Percentiles rank a stretch among this genome's conserved stretches.
phyloP scores from a whole-genome alignment of 2,888 invertebrate species.

The Conus canariensis region DNA sequence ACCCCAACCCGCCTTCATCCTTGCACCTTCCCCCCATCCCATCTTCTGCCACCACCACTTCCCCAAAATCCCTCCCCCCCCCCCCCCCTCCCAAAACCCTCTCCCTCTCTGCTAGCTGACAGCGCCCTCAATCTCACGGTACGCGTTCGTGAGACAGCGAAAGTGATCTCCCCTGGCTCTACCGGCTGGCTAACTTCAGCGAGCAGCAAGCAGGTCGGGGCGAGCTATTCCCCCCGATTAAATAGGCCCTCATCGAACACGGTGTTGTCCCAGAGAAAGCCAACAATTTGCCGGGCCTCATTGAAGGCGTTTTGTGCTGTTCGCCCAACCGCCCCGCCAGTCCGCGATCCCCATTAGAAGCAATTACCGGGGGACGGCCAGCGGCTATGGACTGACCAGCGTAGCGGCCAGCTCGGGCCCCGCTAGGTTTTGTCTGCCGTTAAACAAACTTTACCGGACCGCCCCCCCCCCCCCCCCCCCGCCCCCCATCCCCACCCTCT shows the following conservation, averaged over 20 bases:
- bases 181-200: background rate
- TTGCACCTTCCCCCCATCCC: too few species aligned
- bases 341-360: conserved; percentile 17
- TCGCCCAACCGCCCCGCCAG: background rate
- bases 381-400: background rate
- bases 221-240: background rate
- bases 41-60: too few species aligned
- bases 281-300: conserved; percentile 16
- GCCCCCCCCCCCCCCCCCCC: background rate
- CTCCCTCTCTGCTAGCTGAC: too few species aligned
- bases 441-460: background rate
- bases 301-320: background rate
- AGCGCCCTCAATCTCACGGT: too few species aligned
- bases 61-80: too few species aligned
- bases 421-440: background rate
- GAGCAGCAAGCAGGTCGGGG: background rate
- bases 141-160: background rate
- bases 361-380: background rate
- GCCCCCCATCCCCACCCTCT: too few species aligned
- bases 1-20: too few species aligned
- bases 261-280: conserved; percentile 7
- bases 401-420: background rate
- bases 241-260: conserved; percentile 21
- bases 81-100: too few species aligned
- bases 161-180: background rate